Evolutionary conservation across 2,888 invertebrate genomes (phyloP).

Genomic region (Suillia variegata): DNA sequence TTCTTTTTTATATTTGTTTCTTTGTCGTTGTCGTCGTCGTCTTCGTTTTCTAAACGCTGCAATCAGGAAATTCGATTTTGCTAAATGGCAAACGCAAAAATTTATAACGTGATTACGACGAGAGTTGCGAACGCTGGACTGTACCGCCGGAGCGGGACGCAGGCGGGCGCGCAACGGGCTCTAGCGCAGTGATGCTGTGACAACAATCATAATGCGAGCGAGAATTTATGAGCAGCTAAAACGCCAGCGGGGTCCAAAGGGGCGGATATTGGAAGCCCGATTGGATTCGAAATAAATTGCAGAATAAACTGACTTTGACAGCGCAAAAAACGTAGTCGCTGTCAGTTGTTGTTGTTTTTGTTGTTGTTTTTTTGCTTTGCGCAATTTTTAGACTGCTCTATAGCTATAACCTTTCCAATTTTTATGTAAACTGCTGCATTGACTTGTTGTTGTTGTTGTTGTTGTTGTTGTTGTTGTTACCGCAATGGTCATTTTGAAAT

Average conservation of each 20-base stretch:
- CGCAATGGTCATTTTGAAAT: neutral
- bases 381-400: neutral
- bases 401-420: conserved; percentile 1
- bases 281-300: conserved; percentile 47
- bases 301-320: conserved; percentile 41
- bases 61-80: conserved; percentile 58
- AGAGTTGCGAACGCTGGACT: too few relatives aligned
- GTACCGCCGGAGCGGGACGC: too few relatives aligned
- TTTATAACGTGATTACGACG: conserved; percentile 34
- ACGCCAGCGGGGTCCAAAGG: neutral
- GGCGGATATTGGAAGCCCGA: conserved; percentile 4
- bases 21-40: too few relatives aligned
- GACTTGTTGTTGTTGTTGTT: too few relatives aligned
- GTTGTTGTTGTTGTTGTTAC: too few relatives aligned
- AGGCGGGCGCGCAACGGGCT: conserved; percentile 13
- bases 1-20: neutral
- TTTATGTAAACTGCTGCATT: neutral
- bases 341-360: too few relatives aligned
- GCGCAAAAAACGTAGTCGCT: conserved; percentile 25
- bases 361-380: neutral
- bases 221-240: conserved; percentile 47
- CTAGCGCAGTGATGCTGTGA: conserved; percentile 8
- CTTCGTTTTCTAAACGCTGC: too few relatives aligned
- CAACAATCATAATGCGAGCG: conserved; percentile 40
- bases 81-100: conserved; percentile 35